These are phyloP conservation scores for Tachystola acroxantha DNA, from an alignment of 2,888 invertebrate species.

Conservation along the genomic window DNA sequence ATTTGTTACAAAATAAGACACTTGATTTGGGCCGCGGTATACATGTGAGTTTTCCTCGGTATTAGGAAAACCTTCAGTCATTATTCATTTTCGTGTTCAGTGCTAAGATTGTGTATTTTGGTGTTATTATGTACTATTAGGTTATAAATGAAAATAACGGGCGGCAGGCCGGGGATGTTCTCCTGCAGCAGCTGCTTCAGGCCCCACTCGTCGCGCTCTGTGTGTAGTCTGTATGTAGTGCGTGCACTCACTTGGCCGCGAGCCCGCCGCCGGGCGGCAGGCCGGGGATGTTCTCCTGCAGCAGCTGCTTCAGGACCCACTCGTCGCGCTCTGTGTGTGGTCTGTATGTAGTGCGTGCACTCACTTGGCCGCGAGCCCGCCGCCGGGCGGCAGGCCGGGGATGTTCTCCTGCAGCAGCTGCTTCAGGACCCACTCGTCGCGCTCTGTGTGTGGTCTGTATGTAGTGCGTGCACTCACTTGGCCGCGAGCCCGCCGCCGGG, in stretches of 20 bases:
- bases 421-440: conserved; percentile 81
- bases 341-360: too few relatives aligned
- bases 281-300: conserved; percentile 88
- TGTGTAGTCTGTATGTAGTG: too few relatives aligned
- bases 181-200: conserved; percentile 86
- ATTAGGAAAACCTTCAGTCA: not conserved
- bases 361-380: conserved; percentile 95
- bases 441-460: conserved; percentile 69
- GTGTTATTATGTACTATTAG: too few relatives aligned
- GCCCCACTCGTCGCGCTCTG: conserved; percentile 80
- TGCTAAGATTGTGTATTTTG: too few relatives aligned
- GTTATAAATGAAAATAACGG: too few relatives aligned
- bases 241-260: conserved; percentile 93
- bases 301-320: conserved; percentile 84
- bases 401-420: conserved; percentile 87
- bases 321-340: conserved; percentile 73
- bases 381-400: conserved; percentile 93
- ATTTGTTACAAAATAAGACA: too few relatives aligned
- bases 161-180: conserved; percentile 91
- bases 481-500: conserved; percentile 95
- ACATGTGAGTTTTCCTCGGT: too few relatives aligned
- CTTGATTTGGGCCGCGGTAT: too few relatives aligned
- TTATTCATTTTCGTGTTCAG: not conserved
- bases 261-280: conserved; percentile 96
- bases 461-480: conserved; percentile 93